These are phyloP conservation scores for Trididemnum nubilum DNA, from an alignment of 23 tunicate genomes.

Conservation along the genomic window DNA sequence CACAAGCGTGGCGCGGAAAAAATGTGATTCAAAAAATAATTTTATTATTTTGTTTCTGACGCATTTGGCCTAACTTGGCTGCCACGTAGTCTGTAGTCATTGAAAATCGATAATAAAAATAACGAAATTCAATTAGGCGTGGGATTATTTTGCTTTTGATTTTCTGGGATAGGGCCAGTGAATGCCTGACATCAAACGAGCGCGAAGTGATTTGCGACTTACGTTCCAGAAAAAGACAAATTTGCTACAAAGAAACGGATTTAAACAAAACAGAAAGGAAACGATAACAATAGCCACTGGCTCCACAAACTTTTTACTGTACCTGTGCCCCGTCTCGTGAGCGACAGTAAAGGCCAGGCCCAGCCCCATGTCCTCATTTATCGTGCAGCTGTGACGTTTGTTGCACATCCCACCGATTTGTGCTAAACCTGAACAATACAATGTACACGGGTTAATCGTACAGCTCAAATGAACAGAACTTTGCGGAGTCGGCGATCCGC, in stretches of 20 bases:
- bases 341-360: constrained; percentile 98
- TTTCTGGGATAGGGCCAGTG: constrained; percentile 9
- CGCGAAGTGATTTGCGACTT: neutral
- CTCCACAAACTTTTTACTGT: too few relatives aligned
- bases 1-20: too few relatives aligned
- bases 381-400: constrained; percentile 82
- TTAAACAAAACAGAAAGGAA: too few relatives aligned
- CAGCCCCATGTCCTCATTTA: constrained; percentile 99
- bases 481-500: too few relatives aligned
- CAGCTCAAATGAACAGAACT: too few relatives aligned
- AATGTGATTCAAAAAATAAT: too few relatives aligned
- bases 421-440: constrained; percentile 89
- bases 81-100: neutral
- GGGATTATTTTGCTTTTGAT: neutral
- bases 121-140: constrained; percentile 1
- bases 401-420: constrained; percentile 99
- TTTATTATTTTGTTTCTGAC: too few relatives aligned
- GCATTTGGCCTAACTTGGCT: too few relatives aligned
- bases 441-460: too few relatives aligned
- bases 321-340: constrained; percentile 99
- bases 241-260: too few relatives aligned
- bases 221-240: neutral
- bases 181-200: neutral
- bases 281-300: too few relatives aligned
- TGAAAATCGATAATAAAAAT: neutral